Base-by-base conservation (phyloP, 2,113 vertebrate genomes). In the Rhabdornis inornatus region DNA sequence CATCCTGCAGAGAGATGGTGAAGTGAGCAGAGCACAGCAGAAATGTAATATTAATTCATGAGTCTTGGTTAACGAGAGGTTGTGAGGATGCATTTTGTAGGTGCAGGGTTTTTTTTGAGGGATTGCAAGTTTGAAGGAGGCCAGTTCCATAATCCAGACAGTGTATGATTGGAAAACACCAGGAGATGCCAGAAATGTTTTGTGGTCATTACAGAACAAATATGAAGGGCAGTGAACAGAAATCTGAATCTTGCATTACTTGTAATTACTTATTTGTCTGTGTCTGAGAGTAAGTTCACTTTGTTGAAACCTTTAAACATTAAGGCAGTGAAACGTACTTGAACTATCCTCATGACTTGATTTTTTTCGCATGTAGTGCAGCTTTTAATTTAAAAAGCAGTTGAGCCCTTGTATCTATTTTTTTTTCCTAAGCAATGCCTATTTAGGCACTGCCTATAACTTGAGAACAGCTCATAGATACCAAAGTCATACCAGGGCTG, bases 41-140 rank as follows among this genome's bases (percentile, higher is more conserved):
- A 65, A 78, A n/a, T 0, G 0, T 28, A 8, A 8, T 6, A 11
- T 24, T 71, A 39, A 39, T 39, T 39, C 1, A 1, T 11, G 28
- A 15, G 15, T 72, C 25, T 10, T 59, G 18, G 19, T 52, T 79
- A 66, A 18, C 0, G 1, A 47, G 61, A 44, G 21, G 10, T 37
- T 18, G 15, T 45, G 23, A 12, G 9, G 7, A 13, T 88, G n/a
- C 0, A 0, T 66, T 75, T 88, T 50, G 52, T 53, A n/a, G 35
- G 23, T 40, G 66, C 27, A 31, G 16, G 22, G 33, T 30, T 0
- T 35, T 82, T 76, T 76, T 49, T 60, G 40, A 80, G 57, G 25
- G 35, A 35, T 90, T 35, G 23, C 39, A 42, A 42, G 13, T 75
- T 87, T 13, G 20, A 52, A 53, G 33, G n/a, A 60, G 23, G 5